These are phyloP conservation scores for Agrilus mali DNA, from an alignment of 2,888 invertebrate genomes.

Conservation along the genomic window DNA sequence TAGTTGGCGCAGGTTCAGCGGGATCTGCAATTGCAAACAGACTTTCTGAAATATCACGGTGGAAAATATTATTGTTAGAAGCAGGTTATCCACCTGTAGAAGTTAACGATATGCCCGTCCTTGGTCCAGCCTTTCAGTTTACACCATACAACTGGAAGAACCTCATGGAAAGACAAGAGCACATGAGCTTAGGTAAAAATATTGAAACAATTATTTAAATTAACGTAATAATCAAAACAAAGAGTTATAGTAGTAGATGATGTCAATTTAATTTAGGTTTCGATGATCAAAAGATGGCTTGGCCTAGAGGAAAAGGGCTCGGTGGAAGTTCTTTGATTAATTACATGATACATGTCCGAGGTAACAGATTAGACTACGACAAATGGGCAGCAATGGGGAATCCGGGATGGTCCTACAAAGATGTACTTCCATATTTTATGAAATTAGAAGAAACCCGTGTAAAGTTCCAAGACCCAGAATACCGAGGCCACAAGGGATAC, in stretches of 20 bases:
- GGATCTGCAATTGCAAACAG: conserved; percentile 56
- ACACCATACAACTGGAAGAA: conserved; percentile 50
- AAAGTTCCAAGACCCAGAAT: conserved; percentile 19
- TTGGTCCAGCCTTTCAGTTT: conserved; percentile 41
- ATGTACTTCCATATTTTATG: conserved; percentile 33
- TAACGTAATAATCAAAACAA: not conserved
- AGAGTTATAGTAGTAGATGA: too few relatives aligned
- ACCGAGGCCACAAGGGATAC: conserved; percentile 31
- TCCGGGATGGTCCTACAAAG: conserved; percentile 38
- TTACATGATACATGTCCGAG: conserved; percentile 45
- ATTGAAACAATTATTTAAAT: not conserved
- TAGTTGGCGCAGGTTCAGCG: too few relatives aligned
- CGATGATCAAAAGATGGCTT: conserved; percentile 16
- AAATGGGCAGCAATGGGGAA: too few relatives aligned
- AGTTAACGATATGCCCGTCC: conserved; percentile 39
- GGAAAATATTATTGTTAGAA: conserved; percentile 53
- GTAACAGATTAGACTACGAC: conserved; percentile 57
- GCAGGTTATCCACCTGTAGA: conserved; percentile 43
- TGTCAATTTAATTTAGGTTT: too few relatives aligned
- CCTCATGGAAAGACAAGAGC: too few relatives aligned
- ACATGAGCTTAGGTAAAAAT: conserved; percentile 35
- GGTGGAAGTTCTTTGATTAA: conserved; percentile 38
- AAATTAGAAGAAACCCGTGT: conserved; percentile 15
- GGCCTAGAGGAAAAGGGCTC: conserved; percentile 44
- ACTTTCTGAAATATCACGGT: conserved; percentile 47